Evolutionary conservation across 1,140 invertebrate genomes (phyloP).

Genomic region (Notospermus geniculatus): DNA sequence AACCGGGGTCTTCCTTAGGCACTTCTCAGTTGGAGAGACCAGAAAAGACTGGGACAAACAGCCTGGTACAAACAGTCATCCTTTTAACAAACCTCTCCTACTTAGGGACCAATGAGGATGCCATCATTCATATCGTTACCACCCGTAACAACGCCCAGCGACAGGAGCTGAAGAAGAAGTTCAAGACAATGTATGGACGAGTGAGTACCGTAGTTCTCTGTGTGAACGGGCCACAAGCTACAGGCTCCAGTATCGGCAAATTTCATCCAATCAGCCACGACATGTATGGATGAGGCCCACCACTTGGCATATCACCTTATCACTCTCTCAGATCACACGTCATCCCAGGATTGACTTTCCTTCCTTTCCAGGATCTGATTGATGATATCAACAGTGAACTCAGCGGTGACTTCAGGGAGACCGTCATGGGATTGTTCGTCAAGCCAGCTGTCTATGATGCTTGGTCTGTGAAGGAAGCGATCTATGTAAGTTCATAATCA

Average conservation of each 20-base stretch:
- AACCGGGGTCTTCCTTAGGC: too few species aligned
- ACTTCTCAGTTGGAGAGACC: too few species aligned
- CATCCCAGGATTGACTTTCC: too few species aligned
- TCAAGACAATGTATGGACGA: slow-evolving; percentile 90
- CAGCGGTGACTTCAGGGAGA: slow-evolving; percentile 40
- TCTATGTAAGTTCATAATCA: slow-evolving; percentile 46
- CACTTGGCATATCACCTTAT: too few species aligned
- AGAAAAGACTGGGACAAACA: too few species aligned
- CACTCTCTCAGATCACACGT: too few species aligned
- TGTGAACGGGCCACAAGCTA: too few species aligned
- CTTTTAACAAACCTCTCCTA: too few species aligned
- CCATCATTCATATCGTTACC: slow-evolving; percentile 84
- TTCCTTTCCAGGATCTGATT: slow-evolving; percentile 36
- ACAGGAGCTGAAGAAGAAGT: slow-evolving; percentile 83
- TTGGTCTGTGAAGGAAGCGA: slow-evolving; percentile 44
- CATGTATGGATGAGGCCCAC: too few species aligned
- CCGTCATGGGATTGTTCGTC: slow-evolving; percentile 39
- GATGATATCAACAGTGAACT: slow-evolving; percentile 36
- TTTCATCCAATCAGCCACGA: too few species aligned
- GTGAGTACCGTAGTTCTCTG: slow-evolving; percentile 48
- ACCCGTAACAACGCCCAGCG: slow-evolving; percentile 84
- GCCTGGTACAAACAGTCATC: too few species aligned
- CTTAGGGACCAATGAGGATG: slow-evolving; percentile 78
- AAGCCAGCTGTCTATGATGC: slow-evolving; percentile 39
- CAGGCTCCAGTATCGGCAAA: too few species aligned